Percentiles rank a stretch among this genome's conserved stretches.
phyloP scores from a whole-genome alignment of 2,113 vertebrate species.

The Triplophysa siluroides region DNA sequence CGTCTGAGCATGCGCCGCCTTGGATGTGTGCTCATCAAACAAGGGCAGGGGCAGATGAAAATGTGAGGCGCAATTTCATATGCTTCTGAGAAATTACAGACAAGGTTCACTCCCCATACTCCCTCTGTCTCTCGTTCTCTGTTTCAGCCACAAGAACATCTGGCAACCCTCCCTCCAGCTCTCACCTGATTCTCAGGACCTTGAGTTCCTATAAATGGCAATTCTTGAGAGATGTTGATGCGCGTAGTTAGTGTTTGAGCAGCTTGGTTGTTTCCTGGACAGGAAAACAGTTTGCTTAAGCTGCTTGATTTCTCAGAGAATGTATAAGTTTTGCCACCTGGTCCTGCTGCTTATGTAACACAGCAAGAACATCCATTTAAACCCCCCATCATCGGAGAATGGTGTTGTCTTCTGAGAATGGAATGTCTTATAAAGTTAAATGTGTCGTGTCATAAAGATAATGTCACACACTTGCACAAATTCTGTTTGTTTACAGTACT shows the following conservation, averaged over 20 bases:
- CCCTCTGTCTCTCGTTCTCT: constrained; percentile 54
- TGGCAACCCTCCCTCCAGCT: constrained; percentile 46
- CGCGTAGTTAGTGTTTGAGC: constrained; percentile 63
- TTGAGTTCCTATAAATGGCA: constrained; percentile 54
- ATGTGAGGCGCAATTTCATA: background rate
- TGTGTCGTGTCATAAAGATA: background rate
- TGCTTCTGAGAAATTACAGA: constrained; percentile 46
- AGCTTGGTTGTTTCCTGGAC: constrained; percentile 65
- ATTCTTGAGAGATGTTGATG: constrained; percentile 43
- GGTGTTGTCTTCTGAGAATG: background rate
- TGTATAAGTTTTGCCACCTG: constrained; percentile 22
- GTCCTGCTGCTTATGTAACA: constrained; percentile 2
- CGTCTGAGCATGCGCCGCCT: no score
- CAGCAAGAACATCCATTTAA: constrained; percentile 12
- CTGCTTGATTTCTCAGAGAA: constrained; percentile 70
- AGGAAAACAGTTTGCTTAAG: constrained; percentile 64
- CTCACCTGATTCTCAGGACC: constrained; percentile 73
- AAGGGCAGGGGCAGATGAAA: background rate
- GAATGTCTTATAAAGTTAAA: background rate
- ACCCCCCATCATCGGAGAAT: background rate
- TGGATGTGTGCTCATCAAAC: background rate
- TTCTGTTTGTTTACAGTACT: no score
- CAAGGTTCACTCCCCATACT: background rate
- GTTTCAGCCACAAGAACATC: constrained; percentile 73
- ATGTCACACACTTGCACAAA: background rate